A percentile compares a stretch with the other conserved stretches of the same genome.
These are phyloP conservation scores for Paradisaea rubra DNA, from an alignment of 2,113 vertebrate species.

Conservation along the genomic window DNA sequence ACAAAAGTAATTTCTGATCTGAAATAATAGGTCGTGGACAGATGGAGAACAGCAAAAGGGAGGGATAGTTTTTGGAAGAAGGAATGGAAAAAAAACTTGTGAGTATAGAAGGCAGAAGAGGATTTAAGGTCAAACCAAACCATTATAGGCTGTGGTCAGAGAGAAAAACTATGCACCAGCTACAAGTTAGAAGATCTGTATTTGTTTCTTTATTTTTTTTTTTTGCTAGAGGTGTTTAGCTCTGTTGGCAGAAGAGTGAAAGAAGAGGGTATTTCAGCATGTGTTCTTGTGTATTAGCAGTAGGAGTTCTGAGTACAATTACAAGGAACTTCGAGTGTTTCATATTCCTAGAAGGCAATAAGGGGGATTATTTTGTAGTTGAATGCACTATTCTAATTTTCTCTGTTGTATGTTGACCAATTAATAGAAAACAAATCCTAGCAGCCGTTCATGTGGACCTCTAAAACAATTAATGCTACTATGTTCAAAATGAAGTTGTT, in stretches of 20 bases:
- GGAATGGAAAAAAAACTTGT: neutral
- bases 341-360: neutral
- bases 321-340: neutral
- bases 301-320: neutral
- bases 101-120: neutral
- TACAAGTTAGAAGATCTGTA: neutral
- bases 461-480: neutral
- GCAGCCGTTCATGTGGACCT: neutral
- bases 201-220: neutral
- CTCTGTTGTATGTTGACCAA: neutral
- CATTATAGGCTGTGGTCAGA: neutral
- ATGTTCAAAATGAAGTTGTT: neutral
- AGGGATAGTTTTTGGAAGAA: neutral
- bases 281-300: neutral
- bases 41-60: neutral
- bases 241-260: neutral
- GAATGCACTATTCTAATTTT: neutral
- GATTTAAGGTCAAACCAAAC: neutral
- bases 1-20: neutral
- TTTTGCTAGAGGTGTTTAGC: neutral
- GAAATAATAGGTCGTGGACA: neutral
- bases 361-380: neutral
- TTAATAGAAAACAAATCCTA: neutral
- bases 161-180: neutral
- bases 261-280: neutral